Evolutionary conservation across 2,888 invertebrate species (phyloP).

Genomic region (Tipula unca): DNA sequence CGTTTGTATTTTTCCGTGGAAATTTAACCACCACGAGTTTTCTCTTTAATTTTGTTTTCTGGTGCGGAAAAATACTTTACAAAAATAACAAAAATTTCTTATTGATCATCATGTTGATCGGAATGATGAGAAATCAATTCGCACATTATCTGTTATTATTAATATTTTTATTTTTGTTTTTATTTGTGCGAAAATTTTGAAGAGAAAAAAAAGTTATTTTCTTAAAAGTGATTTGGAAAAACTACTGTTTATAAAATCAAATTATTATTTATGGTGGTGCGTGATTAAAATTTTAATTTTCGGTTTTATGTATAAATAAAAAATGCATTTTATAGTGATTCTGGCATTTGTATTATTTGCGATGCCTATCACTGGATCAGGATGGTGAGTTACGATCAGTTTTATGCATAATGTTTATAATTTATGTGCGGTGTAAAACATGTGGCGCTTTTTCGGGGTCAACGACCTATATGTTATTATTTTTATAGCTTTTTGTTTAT

Average conservation of each 20-base stretch:
- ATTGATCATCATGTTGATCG: slow-evolving; percentile 1
- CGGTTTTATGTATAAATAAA: background rate
- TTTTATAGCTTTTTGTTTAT: background rate
- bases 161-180: slow-evolving; percentile 9
- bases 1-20: background rate
- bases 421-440: background rate
- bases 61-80: background rate
- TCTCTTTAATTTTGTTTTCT: background rate
- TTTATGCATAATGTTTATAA: background rate
- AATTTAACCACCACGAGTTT: background rate
- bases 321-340: slow-evolving; percentile 20
- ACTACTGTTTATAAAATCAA: background rate
- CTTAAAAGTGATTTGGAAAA: background rate
- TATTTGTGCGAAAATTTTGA: slow-evolving; percentile 17
- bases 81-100: background rate
- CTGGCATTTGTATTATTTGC: slow-evolving; percentile 45
- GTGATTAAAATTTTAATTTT: background rate
- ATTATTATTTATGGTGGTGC: background rate
- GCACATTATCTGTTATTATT: slow-evolving; percentile 16
- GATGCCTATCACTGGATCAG: slow-evolving; percentile 79
- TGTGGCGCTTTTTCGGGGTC: background rate
- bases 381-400: slow-evolving; percentile 59
- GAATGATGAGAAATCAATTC: slow-evolving; percentile 9
- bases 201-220: background rate
- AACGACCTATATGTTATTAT: background rate